Base-by-base conservation (phyloP, 2,797 vertebrate genomes). In the Hozukius guyotensis region DNA sequence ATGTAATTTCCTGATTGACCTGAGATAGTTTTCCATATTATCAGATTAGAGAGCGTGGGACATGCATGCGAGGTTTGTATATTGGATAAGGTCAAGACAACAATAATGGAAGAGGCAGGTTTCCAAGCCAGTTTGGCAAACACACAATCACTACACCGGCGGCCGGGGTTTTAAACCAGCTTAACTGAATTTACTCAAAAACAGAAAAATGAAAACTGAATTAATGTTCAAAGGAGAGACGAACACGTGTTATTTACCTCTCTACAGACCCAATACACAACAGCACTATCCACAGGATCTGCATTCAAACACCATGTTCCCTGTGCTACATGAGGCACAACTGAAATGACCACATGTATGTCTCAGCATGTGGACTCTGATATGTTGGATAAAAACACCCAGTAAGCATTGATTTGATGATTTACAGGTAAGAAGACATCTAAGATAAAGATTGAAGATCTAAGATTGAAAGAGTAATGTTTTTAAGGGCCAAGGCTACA, bases 1-100 rank as follows among this genome's bases (percentile, higher is more conserved):
- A 71, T 82, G 89, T 82, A 72, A 90, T 92, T 88, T 90, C 86
- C 86, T 88, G 88, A 93, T 87, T 88, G 83, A 89, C 83, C 67
- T 25, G 78, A 72, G 75, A 74, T 67, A 60, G 16, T 84, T 86
- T 77, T 83, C 61, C 71, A 85, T 86, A 71, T 85, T 56, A 87
- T 87, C 84, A 85, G 86, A 88, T 87, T 13, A 61, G 70, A 74
- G 70, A 38, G 68, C 72, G 14, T 1, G 38, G 56, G 52, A 25
- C 55, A 59, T 24, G 65, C 76, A 49, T 34, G 73, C 66, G 6
- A 65, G 77, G 69, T 75, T 59, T 60, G 61, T 13, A 63, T 55
- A n/a, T 2, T 8, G 73, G 67, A 82, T 77, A 31, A 80, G 80
- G 80, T 90, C 75, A 67, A 78, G 72, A 79, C 52, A 57, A 66